Conservation (phyloP, 1,140 invertebrate genomes). For the Pygmarrhopalites habei region DNA sequence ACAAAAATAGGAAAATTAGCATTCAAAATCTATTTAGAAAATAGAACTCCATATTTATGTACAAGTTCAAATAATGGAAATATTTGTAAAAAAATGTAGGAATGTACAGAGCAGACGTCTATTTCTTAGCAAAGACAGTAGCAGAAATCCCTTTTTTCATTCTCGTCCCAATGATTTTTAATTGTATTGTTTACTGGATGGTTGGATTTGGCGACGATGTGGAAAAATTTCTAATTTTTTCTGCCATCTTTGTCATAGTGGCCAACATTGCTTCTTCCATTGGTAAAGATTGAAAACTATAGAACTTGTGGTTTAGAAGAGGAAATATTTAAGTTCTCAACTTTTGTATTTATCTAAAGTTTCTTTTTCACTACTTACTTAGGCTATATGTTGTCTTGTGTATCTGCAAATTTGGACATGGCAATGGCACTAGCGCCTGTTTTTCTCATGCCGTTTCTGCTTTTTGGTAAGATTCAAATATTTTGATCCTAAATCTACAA, state of each 20-base stretch:
- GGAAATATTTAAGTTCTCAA: neutral
- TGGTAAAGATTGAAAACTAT: constrained; percentile 41
- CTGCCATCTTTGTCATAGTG: constrained; percentile 43
- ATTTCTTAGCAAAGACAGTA: constrained; percentile 42
- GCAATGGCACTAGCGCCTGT: constrained; percentile 47
- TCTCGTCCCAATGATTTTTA: constrained; percentile 46
- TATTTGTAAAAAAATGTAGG: constrained; percentile 41
- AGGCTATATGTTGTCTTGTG: constrained; percentile 21
- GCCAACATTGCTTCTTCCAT: constrained; percentile 48
- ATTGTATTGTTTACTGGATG: constrained; percentile 48
- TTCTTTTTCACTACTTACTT: constrained; percentile 1
- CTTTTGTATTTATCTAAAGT: neutral
- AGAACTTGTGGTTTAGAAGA: neutral
- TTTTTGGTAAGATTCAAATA: constrained; percentile 47
- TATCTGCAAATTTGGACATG: constrained; percentile 8
- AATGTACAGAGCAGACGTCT: constrained; percentile 40
- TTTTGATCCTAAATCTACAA: too few species aligned
- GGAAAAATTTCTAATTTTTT: constrained; percentile 43
- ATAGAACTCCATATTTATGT: too few species aligned
- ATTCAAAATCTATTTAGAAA: too few species aligned
- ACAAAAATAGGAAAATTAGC: too few species aligned
- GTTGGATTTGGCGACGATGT: constrained; percentile 41
- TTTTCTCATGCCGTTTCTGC: constrained; percentile 48
- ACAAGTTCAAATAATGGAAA: too few species aligned
- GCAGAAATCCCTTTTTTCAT: constrained; percentile 45